phyloP scores from a whole-genome alignment of 2,113 vertebrate genomes.

The Otolemur garnettii region DNA sequence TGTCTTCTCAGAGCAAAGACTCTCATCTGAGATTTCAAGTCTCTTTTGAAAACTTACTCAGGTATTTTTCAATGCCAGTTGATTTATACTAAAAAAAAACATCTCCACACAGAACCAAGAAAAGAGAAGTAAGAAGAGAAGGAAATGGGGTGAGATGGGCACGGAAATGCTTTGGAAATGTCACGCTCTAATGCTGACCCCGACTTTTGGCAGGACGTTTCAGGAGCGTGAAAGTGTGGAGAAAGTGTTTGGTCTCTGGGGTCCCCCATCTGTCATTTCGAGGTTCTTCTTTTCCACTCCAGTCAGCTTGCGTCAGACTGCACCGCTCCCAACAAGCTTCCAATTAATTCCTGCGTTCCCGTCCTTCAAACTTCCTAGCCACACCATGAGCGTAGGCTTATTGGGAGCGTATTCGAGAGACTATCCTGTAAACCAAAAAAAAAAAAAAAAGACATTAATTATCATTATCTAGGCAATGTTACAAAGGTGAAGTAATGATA shows the following conservation, averaged over 20 bases:
- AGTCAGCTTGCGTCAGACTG: fast-evolving
- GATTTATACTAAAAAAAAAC: background rate
- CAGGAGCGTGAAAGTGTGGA: background rate
- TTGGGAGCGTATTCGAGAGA: background rate
- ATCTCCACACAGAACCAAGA: background rate
- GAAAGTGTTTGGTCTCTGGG: background rate
- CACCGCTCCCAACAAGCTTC: background rate
- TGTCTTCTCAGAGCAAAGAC: background rate
- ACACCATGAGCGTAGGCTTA: fast-evolving
- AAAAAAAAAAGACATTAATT: background rate
- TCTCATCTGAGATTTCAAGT: background rate
- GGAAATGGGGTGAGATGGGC: background rate
- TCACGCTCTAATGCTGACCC: too few relatives aligned
- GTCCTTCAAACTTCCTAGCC: background rate
- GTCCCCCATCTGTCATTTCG: background rate
- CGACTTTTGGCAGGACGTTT: background rate
- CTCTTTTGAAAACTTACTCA: background rate
- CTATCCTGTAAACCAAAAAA: background rate
- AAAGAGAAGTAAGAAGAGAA: background rate
- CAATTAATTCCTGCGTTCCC: background rate
- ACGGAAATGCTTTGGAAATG: background rate
- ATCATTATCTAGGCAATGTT: background rate
- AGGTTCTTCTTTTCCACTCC: background rate
- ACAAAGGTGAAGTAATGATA: background rate
- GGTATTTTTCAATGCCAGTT: background rate